phyloP scores from a whole-genome alignment of 1,140 invertebrate genomes.

The Danaus plexippus region DNA sequence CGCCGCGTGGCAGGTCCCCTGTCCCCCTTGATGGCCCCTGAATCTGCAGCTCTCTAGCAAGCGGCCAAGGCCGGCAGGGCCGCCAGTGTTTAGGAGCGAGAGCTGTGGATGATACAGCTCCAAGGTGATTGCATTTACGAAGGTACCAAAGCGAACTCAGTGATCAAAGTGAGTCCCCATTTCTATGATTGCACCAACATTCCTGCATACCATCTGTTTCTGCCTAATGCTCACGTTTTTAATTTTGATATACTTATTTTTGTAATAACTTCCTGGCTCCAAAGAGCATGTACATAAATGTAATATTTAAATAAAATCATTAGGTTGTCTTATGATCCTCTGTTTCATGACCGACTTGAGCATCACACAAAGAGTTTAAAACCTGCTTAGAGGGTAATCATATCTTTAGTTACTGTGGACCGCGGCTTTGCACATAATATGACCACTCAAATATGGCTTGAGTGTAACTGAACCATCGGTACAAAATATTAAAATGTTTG shows the following conservation, averaged over 20 bases:
- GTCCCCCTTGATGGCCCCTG: conserved; percentile 84
- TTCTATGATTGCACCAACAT: conserved; percentile 42
- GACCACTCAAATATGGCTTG: too few species aligned
- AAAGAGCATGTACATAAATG: conserved; percentile 52
- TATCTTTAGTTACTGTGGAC: too few species aligned
- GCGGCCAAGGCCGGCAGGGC: conserved; percentile 51
- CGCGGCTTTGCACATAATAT: too few species aligned
- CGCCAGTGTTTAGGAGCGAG: conserved; percentile 55
- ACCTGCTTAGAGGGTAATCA: neutral
- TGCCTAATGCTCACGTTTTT: conserved; percentile 48
- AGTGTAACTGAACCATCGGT: neutral
- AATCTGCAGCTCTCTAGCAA: conserved; percentile 79
- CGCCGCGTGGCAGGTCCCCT: conserved; percentile 82
- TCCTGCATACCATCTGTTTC: conserved; percentile 42
- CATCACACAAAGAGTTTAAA: conserved; percentile 33
- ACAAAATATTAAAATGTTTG: too few species aligned
- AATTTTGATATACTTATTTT: conserved; percentile 56
- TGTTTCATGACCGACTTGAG: conserved; percentile 38
- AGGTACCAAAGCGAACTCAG: conserved; percentile 58
- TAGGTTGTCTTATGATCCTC: conserved; percentile 39
- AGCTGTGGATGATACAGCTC: conserved; percentile 27
- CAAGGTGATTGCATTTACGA: conserved; percentile 50
- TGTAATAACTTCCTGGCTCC: conserved; percentile 37
- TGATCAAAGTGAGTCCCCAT: conserved; percentile 47
- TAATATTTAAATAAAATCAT: conserved; percentile 50